Conservation (phyloP, 2,797 vertebrate genomes). For the Thamnophis elegans region DNA sequence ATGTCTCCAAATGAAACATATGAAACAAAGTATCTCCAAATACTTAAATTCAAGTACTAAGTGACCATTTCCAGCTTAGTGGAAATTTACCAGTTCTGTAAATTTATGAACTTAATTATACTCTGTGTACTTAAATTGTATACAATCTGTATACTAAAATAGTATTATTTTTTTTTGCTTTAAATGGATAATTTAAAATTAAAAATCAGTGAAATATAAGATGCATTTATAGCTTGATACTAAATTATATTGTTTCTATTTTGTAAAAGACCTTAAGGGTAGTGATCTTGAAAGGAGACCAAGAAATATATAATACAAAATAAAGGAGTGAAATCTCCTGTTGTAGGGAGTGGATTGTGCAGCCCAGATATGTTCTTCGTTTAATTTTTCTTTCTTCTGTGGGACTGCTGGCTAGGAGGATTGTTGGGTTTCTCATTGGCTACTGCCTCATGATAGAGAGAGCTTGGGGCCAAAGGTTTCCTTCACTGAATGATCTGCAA, state of each 20-base stretch:
- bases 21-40: too few species aligned
- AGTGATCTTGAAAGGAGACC: neutral
- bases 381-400: neutral
- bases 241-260: neutral
- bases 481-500: neutral
- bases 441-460: neutral
- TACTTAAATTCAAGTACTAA: neutral
- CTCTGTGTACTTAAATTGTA: neutral
- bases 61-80: neutral
- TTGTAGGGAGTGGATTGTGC: neutral
- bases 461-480: neutral
- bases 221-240: neutral
- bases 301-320: neutral
- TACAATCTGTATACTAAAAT: neutral
- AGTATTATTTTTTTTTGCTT: neutral
- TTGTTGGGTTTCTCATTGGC: neutral
- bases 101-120: neutral
- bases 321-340: neutral
- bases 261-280: neutral
- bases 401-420: neutral
- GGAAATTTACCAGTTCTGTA: neutral
- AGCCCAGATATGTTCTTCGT: neutral
- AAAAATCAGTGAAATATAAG: neutral
- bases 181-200: neutral
- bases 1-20: neutral